Base-by-base conservation (phyloP, 1,140 invertebrate species). In the Temnothorax longispinosus region DNA sequence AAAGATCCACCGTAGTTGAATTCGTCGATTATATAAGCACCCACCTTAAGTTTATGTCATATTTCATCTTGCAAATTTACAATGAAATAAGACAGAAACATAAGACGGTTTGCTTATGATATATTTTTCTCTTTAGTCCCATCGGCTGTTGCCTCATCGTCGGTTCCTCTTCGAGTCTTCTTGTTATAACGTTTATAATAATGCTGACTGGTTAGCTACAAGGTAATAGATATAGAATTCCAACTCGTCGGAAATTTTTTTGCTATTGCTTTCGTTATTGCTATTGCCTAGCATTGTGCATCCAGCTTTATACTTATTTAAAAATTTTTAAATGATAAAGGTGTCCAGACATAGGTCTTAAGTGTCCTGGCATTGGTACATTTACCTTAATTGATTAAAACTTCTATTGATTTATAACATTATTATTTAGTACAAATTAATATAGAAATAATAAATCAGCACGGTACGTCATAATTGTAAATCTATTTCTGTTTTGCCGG, bases 51-150 rank as follows among this genome's bases (percentile, higher is more conserved):
- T 95, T 95, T 95, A 93, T 94, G 94, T 94, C 94, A 95, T 95
- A 95, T 95, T 95, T 95, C 95, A 95, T 95, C 95, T 95, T 91
- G 89, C 84, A 95, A 95, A 91, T 95, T 88, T 94, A 95, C 92
- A 95, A 95, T 95, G 95, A 95, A 95, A 95, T 95, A 95, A 95
- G 94, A 95, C 95, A 95, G 95, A 95, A 95, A 95, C 94, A 95
- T 95, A 94, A 95, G 95, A 95, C 94, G 94, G 94, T 94, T 95
- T 94, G 93, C 94, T 94, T 95, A 95, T 95, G 92, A 89, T 89
- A 87, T 76, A 72, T 56, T 52, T 75, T 87, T 38, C 4, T 44
- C 18, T 1, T 32, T 32, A 6, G 44, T 15, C 58, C 18, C 8
- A 13, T 8, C 13, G 11, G 69, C 10, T 38, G 47, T 18, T 21